Evolutionary conservation across 2,888 invertebrate genomes (phyloP), one percentile per base, ranked within the genome.

Genomic region (Empis livida): DNA sequence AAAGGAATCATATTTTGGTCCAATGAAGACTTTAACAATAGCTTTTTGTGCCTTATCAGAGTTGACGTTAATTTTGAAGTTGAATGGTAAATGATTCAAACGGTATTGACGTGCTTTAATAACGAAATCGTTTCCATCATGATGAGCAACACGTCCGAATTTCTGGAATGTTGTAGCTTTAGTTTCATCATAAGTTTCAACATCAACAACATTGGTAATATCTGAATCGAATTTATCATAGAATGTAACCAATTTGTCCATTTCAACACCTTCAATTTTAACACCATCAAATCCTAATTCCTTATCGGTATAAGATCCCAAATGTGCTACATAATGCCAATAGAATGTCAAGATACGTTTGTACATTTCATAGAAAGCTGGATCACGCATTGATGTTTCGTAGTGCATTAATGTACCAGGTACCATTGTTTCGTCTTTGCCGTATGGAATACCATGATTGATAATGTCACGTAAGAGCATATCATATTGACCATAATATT

Each of bases 351-450:
- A 57, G 45, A 84, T 68, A 31, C 76, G 76, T 64, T 81, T 79
- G 62, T 78, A 80, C 43, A 84, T 68, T 57, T 77, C 75, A 63
- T 78, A 86, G 74, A 83, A 84, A 15, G 80, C 73, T 10, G 85
- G 85, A 60, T 86, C 86, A 48, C 84, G 79, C 43, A 82, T 67
- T 42, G 79, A 75, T 11, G 83, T 82, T 56, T 77, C 75, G 62
- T 77, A 79, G 50, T 73, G 71, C 62, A 82, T 78, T 48, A 83
- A 66, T 5, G 76, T 72, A 13, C 59, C 60, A 9, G 68, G 67
- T 30, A 65, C 55, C 8, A 55, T 55, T 44, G 62, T 59, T 0
- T 60, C 57, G 23, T 61, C 53, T 38, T 59, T 57, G n/a, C 62
- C 61, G 20, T 55, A 59, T 5, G 61, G 57, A 41, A 59, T 59